These are phyloP conservation scores for Vireo altiloquus DNA, from an alignment of 2,113 vertebrate genomes.

Conservation along the genomic window DNA sequence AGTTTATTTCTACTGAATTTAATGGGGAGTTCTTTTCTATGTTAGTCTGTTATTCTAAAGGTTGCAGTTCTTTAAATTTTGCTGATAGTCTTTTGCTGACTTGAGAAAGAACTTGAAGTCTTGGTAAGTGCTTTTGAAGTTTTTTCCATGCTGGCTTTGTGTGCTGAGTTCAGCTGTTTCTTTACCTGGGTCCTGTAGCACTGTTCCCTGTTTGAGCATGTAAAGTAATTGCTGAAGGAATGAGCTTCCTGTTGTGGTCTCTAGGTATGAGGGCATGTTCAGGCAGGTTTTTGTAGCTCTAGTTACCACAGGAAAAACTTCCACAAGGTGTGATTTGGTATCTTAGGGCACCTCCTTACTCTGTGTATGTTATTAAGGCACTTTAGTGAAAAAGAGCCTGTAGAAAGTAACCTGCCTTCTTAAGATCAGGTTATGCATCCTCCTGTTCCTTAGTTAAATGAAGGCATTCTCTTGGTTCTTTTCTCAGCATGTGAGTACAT, in stretches of 20 bases:
- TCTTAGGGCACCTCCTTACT: background rate
- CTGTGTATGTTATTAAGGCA: fast-evolving
- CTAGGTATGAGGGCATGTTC: background rate
- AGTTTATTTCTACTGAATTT: fast-evolving
- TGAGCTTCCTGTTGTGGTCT: background rate
- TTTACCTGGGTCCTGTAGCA: fast-evolving
- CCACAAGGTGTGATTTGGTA: background rate
- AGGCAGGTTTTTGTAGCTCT: background rate
- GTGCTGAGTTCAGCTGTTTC: background rate
- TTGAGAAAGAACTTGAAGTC: background rate
- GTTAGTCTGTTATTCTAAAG: background rate
- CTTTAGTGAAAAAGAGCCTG: fast-evolving
- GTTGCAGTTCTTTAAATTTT: fast-evolving
- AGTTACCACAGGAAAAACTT: background rate
- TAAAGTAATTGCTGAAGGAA: background rate
- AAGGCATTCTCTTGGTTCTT: background rate
- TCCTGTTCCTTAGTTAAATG: background rate
- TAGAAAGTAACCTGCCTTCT: background rate
- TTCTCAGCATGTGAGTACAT: background rate
- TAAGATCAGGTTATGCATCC: background rate
- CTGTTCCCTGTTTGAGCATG: background rate
- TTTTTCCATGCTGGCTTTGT: fast-evolving
- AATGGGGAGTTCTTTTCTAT: fast-evolving
- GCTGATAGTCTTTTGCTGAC: background rate
- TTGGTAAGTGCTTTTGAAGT: background rate